Evolutionary conservation across 2,113 vertebrate genomes (phyloP).

Genomic region (Larimichthys polyactis): DNA sequence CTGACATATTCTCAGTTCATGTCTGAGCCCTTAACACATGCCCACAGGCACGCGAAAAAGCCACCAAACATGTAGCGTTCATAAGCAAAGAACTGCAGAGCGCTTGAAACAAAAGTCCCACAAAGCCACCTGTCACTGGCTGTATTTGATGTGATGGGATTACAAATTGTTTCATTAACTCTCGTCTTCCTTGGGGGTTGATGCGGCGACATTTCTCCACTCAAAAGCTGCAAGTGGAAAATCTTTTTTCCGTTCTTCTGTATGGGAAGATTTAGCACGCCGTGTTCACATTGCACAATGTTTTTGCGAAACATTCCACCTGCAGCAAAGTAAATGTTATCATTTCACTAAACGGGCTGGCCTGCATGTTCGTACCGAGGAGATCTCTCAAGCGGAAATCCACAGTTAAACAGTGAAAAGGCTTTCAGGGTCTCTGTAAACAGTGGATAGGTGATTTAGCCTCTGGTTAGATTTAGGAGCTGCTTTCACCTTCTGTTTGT

Average conservation of each 20-base stretch:
- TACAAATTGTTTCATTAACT: conserved; percentile 66
- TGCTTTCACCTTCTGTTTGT: conserved; percentile 57
- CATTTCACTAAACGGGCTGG: conserved; percentile 42
- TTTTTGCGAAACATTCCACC: conserved; percentile 52
- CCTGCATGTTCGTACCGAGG: conserved; percentile 26
- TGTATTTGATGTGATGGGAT: conserved; percentile 60
- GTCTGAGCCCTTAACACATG: conserved; percentile 45
- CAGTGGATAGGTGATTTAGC: conserved; percentile 42
- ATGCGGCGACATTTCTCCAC: conserved; percentile 16
- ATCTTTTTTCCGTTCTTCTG: conserved; percentile 20
- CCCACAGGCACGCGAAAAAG: conserved; percentile 17
- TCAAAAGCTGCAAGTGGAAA: conserved; percentile 10
- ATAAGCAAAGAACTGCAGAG: conserved; percentile 14
- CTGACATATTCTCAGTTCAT: conserved; percentile 56
- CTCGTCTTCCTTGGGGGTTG: conserved; percentile 22
- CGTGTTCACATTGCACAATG: conserved; percentile 27
- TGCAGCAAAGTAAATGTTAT: conserved; percentile 72
- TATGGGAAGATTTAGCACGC: conserved; percentile 44
- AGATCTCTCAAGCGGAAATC: conserved; percentile 56
- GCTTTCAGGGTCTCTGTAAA: conserved; percentile 56
- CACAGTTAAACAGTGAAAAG: conserved; percentile 52
- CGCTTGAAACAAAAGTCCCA: conserved; percentile 48
- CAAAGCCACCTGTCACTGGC: conserved; percentile 60
- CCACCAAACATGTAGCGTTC: conserved; percentile 7
- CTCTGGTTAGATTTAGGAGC: conserved; percentile 30